These are phyloP conservation scores for Podarcis lilfordi DNA, from an alignment of 2,797 vertebrate species.

Conservation along the genomic window DNA sequence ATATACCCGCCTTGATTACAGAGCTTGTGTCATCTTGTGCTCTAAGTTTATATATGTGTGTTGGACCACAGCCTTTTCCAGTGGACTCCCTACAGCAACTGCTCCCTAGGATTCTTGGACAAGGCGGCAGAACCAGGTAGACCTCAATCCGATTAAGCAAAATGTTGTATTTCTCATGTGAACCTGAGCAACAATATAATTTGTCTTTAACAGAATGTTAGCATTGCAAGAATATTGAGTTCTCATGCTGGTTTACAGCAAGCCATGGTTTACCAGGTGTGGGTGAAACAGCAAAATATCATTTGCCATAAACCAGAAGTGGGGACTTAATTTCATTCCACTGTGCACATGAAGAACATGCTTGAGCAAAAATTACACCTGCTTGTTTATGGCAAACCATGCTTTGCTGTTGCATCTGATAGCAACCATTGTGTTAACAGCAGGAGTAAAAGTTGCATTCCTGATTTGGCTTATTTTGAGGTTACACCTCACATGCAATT, in stretches of 20 bases:
- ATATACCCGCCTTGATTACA: slow-evolving; percentile 35
- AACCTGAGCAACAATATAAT: neutral
- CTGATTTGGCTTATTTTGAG: neutral
- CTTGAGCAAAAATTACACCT: neutral
- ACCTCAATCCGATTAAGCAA: neutral
- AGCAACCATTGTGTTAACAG: neutral
- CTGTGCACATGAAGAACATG: neutral
- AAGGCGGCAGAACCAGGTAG: neutral
- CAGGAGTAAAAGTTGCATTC: too few species aligned
- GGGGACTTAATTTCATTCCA: neutral
- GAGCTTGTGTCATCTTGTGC: slow-evolving; percentile 12
- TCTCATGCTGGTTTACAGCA: neutral
- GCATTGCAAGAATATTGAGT: neutral
- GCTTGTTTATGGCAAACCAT: neutral
- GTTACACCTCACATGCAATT: neutral
- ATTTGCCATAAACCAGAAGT: neutral
- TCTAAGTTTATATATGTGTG: neutral
- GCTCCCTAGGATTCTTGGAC: neutral
- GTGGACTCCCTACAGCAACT: neutral
- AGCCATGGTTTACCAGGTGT: neutral
- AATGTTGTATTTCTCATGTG: neutral
- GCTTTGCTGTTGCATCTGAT: neutral
- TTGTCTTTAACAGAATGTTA: neutral
- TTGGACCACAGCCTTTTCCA: neutral
- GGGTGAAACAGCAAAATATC: neutral